A percentile compares a stretch with the other conserved stretches of the same genome.
phyloP scores from a whole-genome alignment of 2,113 vertebrate species.

The Corvus hawaiiensis region DNA sequence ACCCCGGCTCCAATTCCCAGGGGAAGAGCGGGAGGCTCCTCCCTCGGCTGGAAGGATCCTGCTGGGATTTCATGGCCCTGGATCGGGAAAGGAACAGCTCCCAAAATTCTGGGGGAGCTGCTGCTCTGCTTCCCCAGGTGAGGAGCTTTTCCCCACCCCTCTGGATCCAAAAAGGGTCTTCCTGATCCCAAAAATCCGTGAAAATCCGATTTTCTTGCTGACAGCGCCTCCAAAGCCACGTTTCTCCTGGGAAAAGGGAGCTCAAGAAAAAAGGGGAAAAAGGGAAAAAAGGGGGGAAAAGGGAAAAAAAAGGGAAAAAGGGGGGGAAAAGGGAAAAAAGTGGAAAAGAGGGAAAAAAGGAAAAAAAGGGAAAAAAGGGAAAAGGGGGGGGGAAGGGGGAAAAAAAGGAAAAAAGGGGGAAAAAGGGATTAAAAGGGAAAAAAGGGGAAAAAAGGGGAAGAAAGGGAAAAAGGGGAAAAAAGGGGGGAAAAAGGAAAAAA shows the following conservation, averaged over 20 bases:
- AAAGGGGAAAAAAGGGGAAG: too few species aligned
- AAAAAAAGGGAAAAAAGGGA: too few species aligned
- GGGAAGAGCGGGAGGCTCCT: background rate
- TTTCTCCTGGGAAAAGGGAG: background rate
- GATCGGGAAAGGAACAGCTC: background rate
- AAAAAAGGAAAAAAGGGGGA: background rate
- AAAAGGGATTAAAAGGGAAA: too few species aligned
- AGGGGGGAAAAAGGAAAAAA: background rate
- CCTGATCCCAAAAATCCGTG: background rate
- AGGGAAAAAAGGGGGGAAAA: fast-evolving
- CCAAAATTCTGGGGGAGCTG: fast-evolving
- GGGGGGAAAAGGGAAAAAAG: too few species aligned
- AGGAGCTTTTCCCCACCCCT: background rate
- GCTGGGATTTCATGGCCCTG: fast-evolving
- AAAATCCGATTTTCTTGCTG: background rate
- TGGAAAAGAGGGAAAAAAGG: too few species aligned
- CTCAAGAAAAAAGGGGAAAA: background rate
- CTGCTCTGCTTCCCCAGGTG: background rate
- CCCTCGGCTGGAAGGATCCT: background rate
- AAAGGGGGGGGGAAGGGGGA: too few species aligned
- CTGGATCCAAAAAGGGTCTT: background rate
- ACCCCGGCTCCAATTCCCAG: background rate
- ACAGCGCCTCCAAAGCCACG: fast-evolving
- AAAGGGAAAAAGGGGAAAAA: background rate
- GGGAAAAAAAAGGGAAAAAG: too few species aligned